phyloP scores from a whole-genome alignment of 2,888 invertebrate genomes.

The Desoria tigrina region DNA sequence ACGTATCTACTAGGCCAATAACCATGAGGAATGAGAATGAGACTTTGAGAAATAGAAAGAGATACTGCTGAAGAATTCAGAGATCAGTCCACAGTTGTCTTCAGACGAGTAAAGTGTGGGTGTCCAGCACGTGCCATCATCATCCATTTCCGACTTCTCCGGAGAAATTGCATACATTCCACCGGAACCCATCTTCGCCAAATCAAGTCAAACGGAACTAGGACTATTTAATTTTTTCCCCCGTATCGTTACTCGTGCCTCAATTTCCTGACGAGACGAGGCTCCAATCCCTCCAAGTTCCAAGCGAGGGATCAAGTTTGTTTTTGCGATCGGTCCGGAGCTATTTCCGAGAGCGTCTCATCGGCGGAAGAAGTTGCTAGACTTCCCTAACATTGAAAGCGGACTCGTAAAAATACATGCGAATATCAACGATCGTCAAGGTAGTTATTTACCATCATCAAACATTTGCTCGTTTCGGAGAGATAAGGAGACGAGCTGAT shows the following conservation, averaged over 20 bases:
- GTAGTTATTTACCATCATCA: neutral
- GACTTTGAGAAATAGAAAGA: neutral
- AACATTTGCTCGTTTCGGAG: neutral
- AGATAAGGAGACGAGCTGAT: conserved; percentile 2
- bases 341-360: no score
- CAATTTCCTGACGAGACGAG: neutral
- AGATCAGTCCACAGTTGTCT: conserved; percentile 41
- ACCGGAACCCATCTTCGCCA: conserved; percentile 1
- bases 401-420: neutral
- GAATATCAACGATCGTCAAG: neutral
- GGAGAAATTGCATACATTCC: conserved; percentile 5
- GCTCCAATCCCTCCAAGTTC: neutral
- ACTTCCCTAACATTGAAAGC: no score
- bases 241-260: conserved; percentile 1
- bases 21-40: conserved; percentile 21
- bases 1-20: conserved; percentile 37
- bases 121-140: conserved; percentile 49
- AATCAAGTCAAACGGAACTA: conserved; percentile 5
- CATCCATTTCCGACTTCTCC: conserved; percentile 29
- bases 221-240: neutral
- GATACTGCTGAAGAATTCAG: conserved; percentile 10
- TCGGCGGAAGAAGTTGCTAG: no score
- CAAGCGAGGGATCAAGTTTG: neutral
- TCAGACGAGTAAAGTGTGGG: conserved; percentile 41
- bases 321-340: no score